Conservation (phyloP, 2,888 invertebrate genomes). For the Dasysyrphus tricinctus region DNA sequence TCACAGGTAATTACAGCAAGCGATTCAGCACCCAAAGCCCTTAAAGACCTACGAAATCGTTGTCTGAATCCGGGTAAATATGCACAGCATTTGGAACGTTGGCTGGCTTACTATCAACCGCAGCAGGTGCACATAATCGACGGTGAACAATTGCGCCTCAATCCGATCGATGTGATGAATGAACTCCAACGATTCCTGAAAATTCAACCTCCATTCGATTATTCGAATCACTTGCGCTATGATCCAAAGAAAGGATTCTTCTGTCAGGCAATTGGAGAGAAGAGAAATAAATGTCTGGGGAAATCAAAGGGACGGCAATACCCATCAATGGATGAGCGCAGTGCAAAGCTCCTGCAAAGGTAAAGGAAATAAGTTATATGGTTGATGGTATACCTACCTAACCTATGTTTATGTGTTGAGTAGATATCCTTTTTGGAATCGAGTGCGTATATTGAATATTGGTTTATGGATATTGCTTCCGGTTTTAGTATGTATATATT, state of each 20-base stretch:
- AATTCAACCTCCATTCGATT: constrained; percentile 94
- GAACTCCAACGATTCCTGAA: constrained; percentile 96
- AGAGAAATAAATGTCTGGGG: constrained; percentile 97
- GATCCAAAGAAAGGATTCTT: constrained; percentile 98
- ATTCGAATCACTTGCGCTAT: constrained; percentile 95
- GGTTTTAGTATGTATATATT: no score
- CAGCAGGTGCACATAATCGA: constrained; percentile 97
- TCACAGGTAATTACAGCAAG: constrained; percentile 92
- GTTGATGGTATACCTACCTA: not conserved
- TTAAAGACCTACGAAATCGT: constrained; percentile 92
- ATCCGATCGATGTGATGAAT: constrained; percentile 96
- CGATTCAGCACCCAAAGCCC: constrained; percentile 92
- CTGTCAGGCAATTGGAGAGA: constrained; percentile 94
- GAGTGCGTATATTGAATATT: not conserved
- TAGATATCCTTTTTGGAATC: constrained; percentile 1
- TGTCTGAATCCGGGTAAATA: constrained; percentile 98
- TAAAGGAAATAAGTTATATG: constrained; percentile 73
- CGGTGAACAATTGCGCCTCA: constrained; percentile 94
- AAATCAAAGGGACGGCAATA: constrained; percentile 98
- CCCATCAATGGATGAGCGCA: constrained; percentile 95
- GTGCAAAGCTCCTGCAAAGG: constrained; percentile 93
- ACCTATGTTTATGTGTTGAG: constrained; percentile 28
- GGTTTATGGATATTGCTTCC: constrained; percentile 32
- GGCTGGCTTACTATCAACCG: constrained; percentile 95
- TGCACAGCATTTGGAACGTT: constrained; percentile 97